phyloP scores from a whole-genome alignment of 2,888 invertebrate genomes.

The Electrophaes corylata region DNA sequence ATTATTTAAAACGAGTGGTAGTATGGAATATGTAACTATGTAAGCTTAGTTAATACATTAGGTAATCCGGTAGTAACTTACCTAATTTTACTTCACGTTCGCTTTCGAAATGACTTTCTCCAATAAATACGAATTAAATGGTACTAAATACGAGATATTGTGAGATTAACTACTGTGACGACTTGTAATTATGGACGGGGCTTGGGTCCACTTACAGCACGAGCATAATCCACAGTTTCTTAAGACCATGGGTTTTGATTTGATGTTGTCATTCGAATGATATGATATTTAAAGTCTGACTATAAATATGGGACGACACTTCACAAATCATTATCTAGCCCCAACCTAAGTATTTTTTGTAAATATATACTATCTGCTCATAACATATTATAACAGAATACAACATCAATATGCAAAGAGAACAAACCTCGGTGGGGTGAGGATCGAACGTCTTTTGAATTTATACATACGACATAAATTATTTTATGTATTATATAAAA shows the following conservation, averaged over 20 bases:
- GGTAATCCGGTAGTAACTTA: constrained; percentile 29
- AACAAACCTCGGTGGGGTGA: no score
- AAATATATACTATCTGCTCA: no score
- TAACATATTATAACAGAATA: no score
- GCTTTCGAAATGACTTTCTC: constrained; percentile 48
- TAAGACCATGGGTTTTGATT: neutral
- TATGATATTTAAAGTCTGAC: no score
- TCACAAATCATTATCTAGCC: no score
- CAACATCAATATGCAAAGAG: no score
- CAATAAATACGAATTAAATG: constrained; percentile 54
- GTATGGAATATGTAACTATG: neutral
- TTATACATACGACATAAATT: no score
- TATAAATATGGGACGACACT: no score
- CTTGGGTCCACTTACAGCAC: constrained; percentile 33
- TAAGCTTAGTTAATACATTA: constrained; percentile 5
- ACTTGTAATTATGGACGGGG: constrained; percentile 33
- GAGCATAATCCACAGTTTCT: neutral
- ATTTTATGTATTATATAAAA: no score
- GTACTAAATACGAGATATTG: constrained; percentile 35
- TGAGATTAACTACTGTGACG: constrained; percentile 26
- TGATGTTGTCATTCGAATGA: neutral
- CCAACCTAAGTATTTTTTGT: no score
- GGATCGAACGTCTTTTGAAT: no score
- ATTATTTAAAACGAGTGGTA: neutral
- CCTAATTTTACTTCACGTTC: constrained; percentile 37